These are phyloP conservation scores for Megalonaias nervosa DNA, from an alignment of 1,140 invertebrate species.

Conservation along the genomic window DNA sequence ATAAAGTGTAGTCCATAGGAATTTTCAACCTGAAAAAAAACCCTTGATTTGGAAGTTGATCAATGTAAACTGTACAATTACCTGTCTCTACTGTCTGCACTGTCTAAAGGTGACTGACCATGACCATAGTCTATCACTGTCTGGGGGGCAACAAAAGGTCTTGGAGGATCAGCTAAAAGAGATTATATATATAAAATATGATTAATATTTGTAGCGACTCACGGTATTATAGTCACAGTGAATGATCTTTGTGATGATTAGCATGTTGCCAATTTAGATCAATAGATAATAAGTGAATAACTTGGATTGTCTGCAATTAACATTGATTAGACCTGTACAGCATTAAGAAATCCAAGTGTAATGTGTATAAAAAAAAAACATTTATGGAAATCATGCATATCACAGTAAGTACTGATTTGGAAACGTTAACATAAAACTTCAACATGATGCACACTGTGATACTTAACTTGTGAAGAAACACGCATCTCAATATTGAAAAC, in stretches of 20 bases:
- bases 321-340: neutral
- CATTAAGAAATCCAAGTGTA: neutral
- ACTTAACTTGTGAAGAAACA: too few relatives aligned
- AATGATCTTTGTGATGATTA: neutral
- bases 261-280: neutral
- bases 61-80: too few relatives aligned
- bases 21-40: too few relatives aligned
- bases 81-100: too few relatives aligned
- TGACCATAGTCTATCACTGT: constrained; percentile 61
- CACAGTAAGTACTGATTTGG: too few relatives aligned
- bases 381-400: neutral
- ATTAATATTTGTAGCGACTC: neutral
- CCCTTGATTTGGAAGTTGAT: too few relatives aligned
- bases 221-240: neutral
- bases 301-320: neutral
- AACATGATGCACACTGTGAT: too few relatives aligned
- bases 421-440: too few relatives aligned
- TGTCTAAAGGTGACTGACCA: constrained; percentile 32
- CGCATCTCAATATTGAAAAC: too few relatives aligned
- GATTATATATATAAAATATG: constrained; percentile 3
- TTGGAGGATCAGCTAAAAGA: constrained; percentile 6
- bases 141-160: constrained; percentile 38
- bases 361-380: neutral
- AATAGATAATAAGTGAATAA: neutral
- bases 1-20: too few relatives aligned